Percentiles rank a stretch among this genome's conserved stretches.
Conservation (phyloP, 2,113 vertebrate species). For the Daphoenositta chrysoptera region DNA sequence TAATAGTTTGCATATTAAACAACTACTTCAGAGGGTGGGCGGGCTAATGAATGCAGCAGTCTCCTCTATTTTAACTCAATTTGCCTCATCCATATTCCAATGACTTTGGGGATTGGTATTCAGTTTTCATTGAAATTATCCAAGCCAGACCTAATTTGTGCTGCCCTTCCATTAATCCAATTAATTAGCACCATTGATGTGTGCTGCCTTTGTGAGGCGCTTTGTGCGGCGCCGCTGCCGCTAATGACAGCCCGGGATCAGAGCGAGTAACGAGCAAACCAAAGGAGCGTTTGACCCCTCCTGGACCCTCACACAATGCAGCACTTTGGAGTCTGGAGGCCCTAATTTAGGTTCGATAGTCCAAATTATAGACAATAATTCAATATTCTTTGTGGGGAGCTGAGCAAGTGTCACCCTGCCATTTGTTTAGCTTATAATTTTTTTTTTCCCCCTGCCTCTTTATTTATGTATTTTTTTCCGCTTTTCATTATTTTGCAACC, state of each 20-base stretch:
- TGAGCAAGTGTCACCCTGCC: conserved; percentile 2
- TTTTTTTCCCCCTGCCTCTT: neutral
- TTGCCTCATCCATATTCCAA: conserved; percentile 96
- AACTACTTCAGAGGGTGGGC: conserved; percentile 94
- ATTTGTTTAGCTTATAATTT: conserved; percentile 21
- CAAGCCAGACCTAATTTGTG: conserved; percentile 84
- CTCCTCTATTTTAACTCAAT: conserved; percentile 97
- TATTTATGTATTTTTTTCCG: neutral
- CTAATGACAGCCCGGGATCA: conserved; percentile 71
- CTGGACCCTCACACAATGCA: conserved; percentile 38
- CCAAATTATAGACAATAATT: conserved; percentile 55
- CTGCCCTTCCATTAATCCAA: conserved; percentile 96
- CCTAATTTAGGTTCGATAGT: conserved; percentile 17
- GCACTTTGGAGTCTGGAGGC: conserved; percentile 10
- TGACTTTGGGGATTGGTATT: conserved; percentile 86
- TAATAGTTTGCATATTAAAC: conserved; percentile 99
- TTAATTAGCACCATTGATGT: conserved; percentile 95
- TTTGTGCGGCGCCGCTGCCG: conserved; percentile 78
- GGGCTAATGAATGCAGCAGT: conserved; percentile 94
- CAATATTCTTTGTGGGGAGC: conserved; percentile 28
- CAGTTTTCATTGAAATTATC: conserved; percentile 88
- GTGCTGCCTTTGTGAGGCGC: conserved; percentile 82
- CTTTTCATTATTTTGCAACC: conserved; percentile 35
- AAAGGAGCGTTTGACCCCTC: conserved; percentile 70
- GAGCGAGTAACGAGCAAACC: conserved; percentile 68